Base-by-base conservation (phyloP, 2,888 invertebrate species). In the Ophion ventricosus region DNA sequence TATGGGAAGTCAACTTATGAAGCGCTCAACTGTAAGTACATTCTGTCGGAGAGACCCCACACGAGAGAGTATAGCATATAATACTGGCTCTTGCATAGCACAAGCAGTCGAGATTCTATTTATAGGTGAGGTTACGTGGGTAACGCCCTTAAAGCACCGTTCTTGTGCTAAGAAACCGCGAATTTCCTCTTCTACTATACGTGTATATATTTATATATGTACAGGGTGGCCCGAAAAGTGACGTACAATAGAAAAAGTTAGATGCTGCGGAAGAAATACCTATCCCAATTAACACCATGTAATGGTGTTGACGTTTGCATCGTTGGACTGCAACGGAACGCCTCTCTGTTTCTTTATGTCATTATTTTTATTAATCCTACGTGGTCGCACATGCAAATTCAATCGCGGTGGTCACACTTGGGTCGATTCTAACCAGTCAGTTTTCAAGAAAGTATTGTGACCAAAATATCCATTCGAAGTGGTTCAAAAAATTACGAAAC, bases 51-150 rank as follows among this genome's bases (percentile, higher is more conserved):
- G 61, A 63, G 78, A 82, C 69, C 78, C 74, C 69, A 78, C 78
- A 74, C 74, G 82, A 69, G 82, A 69, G 73, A 78, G 78, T 74
- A 49, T 14, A 49, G 49, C 49, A 23, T 83, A 83, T 83, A 83
- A 49, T 83, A 57, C 63, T 40, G 20, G 76, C 56, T 64, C 56
- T 54, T 61, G 78, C 80, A 78, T 79, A 77, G 73, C 81, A 54
- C 79, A 70, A 80, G 76, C 77, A 80, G 74, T 74, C 63, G 72
- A 78, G 83, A 75, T 83, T 86, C 86, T 86, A 86, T 86, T 86
- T 85, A 86, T 86, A 86, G 85, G 77, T 82, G 85, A 86, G 85
- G 86, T 85, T 86, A 84, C 82, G 82, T 83, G 77, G 84, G 84
- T 86, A 84, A 86, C 86, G 86, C 86, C 86, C 84, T 84, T 86